Evolutionary conservation across 2,113 vertebrate species (phyloP).

Genomic region (Pseudopodoces humilis): DNA sequence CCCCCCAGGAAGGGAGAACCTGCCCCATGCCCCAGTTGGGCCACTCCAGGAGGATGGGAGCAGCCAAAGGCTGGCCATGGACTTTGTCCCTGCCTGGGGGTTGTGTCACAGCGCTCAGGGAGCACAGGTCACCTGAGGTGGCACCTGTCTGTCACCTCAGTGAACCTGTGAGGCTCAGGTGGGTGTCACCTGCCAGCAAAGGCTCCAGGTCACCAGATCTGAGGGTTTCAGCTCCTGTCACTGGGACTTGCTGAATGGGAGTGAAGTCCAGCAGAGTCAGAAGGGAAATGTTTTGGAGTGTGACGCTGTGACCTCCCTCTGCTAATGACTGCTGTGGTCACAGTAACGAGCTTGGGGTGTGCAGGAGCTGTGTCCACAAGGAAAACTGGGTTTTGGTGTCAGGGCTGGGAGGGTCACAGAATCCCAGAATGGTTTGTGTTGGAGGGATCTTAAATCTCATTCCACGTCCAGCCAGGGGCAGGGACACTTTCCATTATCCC

Average conservation of each 20-base stretch:
- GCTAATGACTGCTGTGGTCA: rapidly evolving
- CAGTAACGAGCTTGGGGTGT: rapidly evolving
- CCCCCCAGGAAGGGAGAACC: not conserved
- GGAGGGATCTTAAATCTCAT: not conserved
- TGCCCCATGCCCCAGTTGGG: rapidly evolving
- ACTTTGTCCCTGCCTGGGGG: not conserved
- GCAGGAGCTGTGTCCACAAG: rapidly evolving
- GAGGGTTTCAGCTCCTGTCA: not conserved
- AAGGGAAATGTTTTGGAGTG: not conserved
- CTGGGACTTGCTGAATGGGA: not conserved
- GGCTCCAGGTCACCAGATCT: not conserved
- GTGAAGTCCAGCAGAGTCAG: not conserved
- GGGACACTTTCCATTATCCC: not conserved
- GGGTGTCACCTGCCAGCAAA: not conserved
- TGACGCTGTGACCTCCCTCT: not conserved
- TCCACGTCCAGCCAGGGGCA: not conserved
- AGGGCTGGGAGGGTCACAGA: not conserved
- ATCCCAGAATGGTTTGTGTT: not conserved
- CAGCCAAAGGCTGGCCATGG: not conserved
- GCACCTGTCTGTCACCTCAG: rapidly evolving
- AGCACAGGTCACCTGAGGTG: not conserved
- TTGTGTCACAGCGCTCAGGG: rapidly evolving
- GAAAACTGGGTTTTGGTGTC: not conserved
- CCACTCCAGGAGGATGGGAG: rapidly evolving
- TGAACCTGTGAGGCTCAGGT: rapidly evolving